Percentiles rank a stretch among this genome's conserved stretches.
Conservation (phyloP, 2,113 vertebrate species). For the Thunnus thynnus region DNA sequence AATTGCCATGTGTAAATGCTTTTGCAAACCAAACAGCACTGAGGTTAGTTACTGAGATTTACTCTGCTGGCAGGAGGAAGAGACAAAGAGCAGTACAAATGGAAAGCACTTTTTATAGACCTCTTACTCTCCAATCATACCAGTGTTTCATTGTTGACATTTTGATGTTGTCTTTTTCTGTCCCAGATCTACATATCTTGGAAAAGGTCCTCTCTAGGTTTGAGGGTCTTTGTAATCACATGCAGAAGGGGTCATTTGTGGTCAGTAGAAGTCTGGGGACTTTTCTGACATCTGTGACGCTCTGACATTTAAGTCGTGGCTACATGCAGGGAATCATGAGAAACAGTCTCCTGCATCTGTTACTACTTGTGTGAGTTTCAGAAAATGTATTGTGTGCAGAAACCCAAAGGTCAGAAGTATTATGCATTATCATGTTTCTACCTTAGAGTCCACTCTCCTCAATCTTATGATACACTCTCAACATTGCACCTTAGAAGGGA, state of each 20-base stretch:
- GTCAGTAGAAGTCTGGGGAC: constrained; percentile 39
- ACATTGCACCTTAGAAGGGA: no score
- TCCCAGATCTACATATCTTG: constrained; percentile 44
- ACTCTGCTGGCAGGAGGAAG: not conserved
- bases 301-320: constrained; percentile 66
- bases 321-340: constrained; percentile 47
- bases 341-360: constrained; percentile 27
- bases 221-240: constrained; percentile 45
- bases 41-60: constrained; percentile 19
- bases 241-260: constrained; percentile 34
- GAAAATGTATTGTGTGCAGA: not conserved
- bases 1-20: not conserved
- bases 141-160: constrained; percentile 39
- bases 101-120: constrained; percentile 11
- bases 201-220: constrained; percentile 15
- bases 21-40: not conserved
- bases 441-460: not conserved
- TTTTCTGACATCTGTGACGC: constrained; percentile 28
- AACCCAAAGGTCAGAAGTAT: constrained; percentile 57
- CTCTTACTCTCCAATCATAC: not conserved
- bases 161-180: constrained; percentile 46
- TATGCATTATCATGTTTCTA: constrained; percentile 18
- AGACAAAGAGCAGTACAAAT: not conserved
- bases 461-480: not conserved
- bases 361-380: constrained; percentile 18